Evolutionary conservation across 2,113 vertebrate species (phyloP).

Genomic region (Oostethus manadensis): DNA sequence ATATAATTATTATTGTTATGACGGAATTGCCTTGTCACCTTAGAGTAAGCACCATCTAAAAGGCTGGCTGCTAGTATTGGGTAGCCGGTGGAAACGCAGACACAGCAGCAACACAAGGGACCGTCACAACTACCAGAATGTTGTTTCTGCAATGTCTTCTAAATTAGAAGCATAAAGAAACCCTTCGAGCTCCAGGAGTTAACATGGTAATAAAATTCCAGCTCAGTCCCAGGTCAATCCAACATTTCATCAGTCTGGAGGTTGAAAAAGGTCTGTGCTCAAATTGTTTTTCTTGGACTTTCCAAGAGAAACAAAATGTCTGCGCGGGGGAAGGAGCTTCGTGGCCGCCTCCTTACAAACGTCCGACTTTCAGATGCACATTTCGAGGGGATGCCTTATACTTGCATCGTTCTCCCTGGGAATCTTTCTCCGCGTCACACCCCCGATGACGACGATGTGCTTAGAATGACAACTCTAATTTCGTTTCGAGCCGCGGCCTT

Average conservation of each 20-base stretch:
- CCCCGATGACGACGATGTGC: constrained; percentile 28
- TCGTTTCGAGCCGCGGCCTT: constrained; percentile 33
- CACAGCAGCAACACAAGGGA: no score
- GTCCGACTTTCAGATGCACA: constrained; percentile 40
- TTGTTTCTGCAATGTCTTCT: constrained; percentile 23
- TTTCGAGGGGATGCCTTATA: constrained; percentile 53
- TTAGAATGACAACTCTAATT: constrained; percentile 59
- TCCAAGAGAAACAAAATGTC: constrained; percentile 49
- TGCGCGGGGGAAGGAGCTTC: constrained; percentile 28
- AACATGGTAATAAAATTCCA: constrained; percentile 39
- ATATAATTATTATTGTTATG: no score
- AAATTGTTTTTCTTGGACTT: constrained; percentile 43
- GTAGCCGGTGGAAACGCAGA: no score
- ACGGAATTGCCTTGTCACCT: no score
- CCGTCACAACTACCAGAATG: constrained; percentile 1
- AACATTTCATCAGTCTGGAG: constrained; percentile 51
- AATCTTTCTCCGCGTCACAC: constrained; percentile 38
- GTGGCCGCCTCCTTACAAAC: constrained; percentile 37
- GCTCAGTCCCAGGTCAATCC: constrained; percentile 33
- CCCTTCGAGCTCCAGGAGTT: constrained; percentile 36
- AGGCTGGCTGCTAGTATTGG: no score
- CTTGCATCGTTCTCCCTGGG: constrained; percentile 46
- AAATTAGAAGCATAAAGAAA: constrained; percentile 32
- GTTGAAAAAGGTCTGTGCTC: constrained; percentile 41
- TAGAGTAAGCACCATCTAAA: no score